Base-by-base conservation (phyloP, 2,888 invertebrate species). In the Graphium colonna region DNA sequence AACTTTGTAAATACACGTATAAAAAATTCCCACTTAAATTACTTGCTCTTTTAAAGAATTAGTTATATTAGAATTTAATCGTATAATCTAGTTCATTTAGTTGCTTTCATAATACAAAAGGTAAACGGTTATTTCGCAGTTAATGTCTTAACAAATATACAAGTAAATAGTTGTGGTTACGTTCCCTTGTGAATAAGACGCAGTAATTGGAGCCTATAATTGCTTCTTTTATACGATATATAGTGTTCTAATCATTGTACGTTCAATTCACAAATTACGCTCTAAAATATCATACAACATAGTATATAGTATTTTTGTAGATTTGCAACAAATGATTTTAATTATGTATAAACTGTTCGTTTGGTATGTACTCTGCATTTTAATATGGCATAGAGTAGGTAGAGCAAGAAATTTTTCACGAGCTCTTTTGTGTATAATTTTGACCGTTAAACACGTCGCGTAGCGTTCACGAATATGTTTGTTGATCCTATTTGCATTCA, bases 401-500 rank as follows among this genome's bases (percentile, higher is more conserved):
- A 8, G 28, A 28, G 5, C 5, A 4, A 28, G 28, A 28, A 28
- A 28, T 8, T 28, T 28, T 28, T 28, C 28, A 28, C 28, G 28
- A 28, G 4, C 4, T 8, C 28, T 28, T 28, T 28, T 8, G 5
- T 7, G 8, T 4, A 28, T 28, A 28, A 28, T 8, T 33, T 33
- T 2, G 2, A 33, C 9, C 9, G 33, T 10, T 33, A 10, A 33
- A 33, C 9, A 33, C 3, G 17, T 43, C n/a, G 36, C 15, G 28
- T 52, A 15, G 2, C 13, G 17, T 15, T 28, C 16, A n/a, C 38
- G 45, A 46, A 40, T 31, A 18, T 15, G 31, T 15, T 46, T 40
- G 17, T 36, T 21, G 13, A 18, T 16, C 42, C 33, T 76, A 77
- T 79, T 78, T 77, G 73, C 70, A 69, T 73, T 73, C 66, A 73